Evolutionary conservation across 2,113 vertebrate species (phyloP), one percentile per base, ranked within the genome.

Genomic region (Gymnocephalus cernua): DNA sequence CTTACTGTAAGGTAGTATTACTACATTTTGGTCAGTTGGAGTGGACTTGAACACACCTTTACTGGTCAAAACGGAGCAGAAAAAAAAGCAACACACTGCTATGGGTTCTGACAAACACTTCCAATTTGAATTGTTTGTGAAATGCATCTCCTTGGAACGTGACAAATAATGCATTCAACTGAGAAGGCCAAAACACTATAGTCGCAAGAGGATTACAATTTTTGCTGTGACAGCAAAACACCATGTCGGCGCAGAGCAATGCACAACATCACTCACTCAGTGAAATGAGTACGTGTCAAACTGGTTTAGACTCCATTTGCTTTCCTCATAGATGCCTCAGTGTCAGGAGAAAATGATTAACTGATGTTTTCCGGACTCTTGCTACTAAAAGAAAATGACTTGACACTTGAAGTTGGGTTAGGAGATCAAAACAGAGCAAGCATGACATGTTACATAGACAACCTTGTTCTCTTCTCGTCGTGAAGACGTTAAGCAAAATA

Each of bases 201-300:
- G 11, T 25, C 19, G 1, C 35, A 44, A 70, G 53, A 66, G 51
- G 71, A 51, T 76, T 61, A 23, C 11, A 64, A 70, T 67, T 50
- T 68, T 3, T 65, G 62, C 74, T 68, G 41, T 10, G 51, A 56
- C 45, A 45, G 66, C 74, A 64, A 67, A 77, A 81, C 6, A 63
- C 14, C 25, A 8, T 1, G 54, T 58, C 0, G 6, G 54, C 1
- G 7, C 62, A 16, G 56, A 67, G 65, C 61, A 45, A 2, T 16
- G 21, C n/a, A 47, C 61, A 63, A 6, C 65, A 80, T 77, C 79
- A 77, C 21, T 81, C 77, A 84, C 51, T 79, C 54, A 11, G n/a
- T 23, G 25, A 74, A 81, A 79, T 54, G 64, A 85, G 54, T 4
- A 54, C 15, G 29, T 80, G 88, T 83, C 77, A 78, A 72, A 83